phyloP scores from a whole-genome alignment of 2,113 vertebrate genomes.

The Misgurnus mizolepis region DNA sequence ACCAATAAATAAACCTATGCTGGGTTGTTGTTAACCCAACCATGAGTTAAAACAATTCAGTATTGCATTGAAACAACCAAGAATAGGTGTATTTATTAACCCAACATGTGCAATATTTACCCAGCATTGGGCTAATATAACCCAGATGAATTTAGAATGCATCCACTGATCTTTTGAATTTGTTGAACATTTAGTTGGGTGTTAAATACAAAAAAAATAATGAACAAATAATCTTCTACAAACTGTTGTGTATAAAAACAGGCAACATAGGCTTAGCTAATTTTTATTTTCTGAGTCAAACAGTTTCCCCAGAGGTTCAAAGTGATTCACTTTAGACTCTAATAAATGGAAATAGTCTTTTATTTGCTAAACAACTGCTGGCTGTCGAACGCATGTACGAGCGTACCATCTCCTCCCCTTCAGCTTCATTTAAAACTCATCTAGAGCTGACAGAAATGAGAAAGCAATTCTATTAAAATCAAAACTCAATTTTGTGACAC shows the following conservation, averaged over 20 bases:
- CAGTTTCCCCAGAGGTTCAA: constrained; percentile 29
- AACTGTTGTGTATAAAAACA: neutral
- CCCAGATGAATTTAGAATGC: neutral
- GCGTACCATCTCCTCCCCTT: neutral
- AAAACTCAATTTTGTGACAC: no score
- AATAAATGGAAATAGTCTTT: constrained; percentile 30
- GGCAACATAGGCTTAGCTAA: neutral
- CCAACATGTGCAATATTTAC: no score
- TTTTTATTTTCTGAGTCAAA: constrained; percentile 1
- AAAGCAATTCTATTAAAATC: neutral
- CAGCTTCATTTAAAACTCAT: constrained; percentile 16
- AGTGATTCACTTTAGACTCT: constrained; percentile 13
- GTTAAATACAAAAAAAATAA: neutral
- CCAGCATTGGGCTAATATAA: no score
- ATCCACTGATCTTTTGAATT: neutral
- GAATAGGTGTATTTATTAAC: no score
- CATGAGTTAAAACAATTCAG: no score
- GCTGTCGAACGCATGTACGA: neutral
- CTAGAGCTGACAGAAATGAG: neutral
- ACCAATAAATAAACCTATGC: no score
- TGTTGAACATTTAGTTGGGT: neutral
- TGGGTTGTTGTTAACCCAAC: no score
- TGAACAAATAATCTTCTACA: neutral
- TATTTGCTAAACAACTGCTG: constrained; percentile 34
- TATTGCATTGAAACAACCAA: no score